Evolutionary conservation across 2,113 vertebrate species (phyloP), one percentile per base, ranked within the genome.

Genomic region (Melanotaenia duboulayi): DNA sequence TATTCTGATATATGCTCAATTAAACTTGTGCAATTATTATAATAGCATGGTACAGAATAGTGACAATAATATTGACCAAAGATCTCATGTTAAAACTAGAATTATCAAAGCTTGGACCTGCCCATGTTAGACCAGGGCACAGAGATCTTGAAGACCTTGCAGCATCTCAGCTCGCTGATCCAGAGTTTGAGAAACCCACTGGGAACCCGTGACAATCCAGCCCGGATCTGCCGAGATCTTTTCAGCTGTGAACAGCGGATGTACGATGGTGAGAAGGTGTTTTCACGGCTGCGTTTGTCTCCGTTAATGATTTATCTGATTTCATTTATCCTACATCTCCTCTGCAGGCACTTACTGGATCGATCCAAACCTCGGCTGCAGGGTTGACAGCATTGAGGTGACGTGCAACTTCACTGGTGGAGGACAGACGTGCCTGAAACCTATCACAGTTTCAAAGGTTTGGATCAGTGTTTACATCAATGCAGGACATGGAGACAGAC

Each of bases 151-250:
- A 96, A 96, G 96, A 98, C 96, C 83, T 93, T 99, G 92, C 96
- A 98, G 95, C 96, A 98, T 92, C 97, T 99, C 95, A 98, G 95
- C 95, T 95, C 93, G 80, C 95, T 99, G 90, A 95, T 99, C 90
- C 97, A 97, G 81, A 98, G 96, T 93, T 96, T 99, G 72, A 98
- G 97, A 86, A 97, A 96, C 83, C 98, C 97, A 11, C 90, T 97
- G 85, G 98, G 98, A 74, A 97, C 95, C 56, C 96, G 92, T 23
- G 94, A 96, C 63, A 97, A 97, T 74, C 98, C 98, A 0, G 96
- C 96, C 65, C 95, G 98, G 22, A 95, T 98, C 93, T 99, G 98
- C 91, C 88, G 96, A 82, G 98, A 99, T 91, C 96, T 99, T 76
- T 94, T 96, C 94, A 95, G 97, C 92, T 99, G 98, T 91, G 97